Evolutionary conservation across 2,888 invertebrate genomes (phyloP).

Genomic region (Oxytorus armatus): DNA sequence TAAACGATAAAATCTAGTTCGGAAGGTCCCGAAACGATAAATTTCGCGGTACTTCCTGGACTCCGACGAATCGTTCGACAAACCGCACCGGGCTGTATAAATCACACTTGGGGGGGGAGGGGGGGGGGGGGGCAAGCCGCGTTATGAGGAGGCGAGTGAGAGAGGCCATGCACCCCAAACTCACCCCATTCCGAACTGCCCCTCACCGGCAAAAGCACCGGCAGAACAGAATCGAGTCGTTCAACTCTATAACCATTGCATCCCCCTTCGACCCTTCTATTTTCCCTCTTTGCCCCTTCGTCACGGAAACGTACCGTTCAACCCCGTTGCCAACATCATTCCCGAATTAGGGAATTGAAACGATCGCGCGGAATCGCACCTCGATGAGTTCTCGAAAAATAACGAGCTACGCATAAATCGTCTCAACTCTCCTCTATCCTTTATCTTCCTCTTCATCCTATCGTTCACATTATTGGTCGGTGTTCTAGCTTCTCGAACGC

Average conservation of each 20-base stretch:
- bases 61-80: constrained; percentile 79
- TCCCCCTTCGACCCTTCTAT: constrained; percentile 11
- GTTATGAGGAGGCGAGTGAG: constrained; percentile 50
- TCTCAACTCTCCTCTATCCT: constrained; percentile 51
- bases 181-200: constrained; percentile 1
- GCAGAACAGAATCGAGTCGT: constrained; percentile 70
- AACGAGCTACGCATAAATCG: constrained; percentile 67
- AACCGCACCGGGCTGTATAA: constrained; percentile 79
- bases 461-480: constrained; percentile 23
- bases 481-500: constrained; percentile 37
- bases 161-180: constrained; percentile 46
- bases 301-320: constrained; percentile 47
- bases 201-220: constrained; percentile 65
- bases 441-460: constrained; percentile 11
- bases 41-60: constrained; percentile 78
- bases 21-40: constrained; percentile 76
- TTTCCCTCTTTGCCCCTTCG: constrained; percentile 12
- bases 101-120: constrained; percentile 76
- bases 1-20: constrained; percentile 81
- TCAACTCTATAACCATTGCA: constrained; percentile 49
- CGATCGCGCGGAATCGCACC: constrained; percentile 70
- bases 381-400: constrained; percentile 69
- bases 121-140: constrained; percentile 55
- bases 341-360: constrained; percentile 71
- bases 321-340: constrained; percentile 65